Evolutionary conservation across 2,888 invertebrate species (phyloP), one percentile per base, ranked within the genome.

Genomic region (Caradrina clavipalpis): DNA sequence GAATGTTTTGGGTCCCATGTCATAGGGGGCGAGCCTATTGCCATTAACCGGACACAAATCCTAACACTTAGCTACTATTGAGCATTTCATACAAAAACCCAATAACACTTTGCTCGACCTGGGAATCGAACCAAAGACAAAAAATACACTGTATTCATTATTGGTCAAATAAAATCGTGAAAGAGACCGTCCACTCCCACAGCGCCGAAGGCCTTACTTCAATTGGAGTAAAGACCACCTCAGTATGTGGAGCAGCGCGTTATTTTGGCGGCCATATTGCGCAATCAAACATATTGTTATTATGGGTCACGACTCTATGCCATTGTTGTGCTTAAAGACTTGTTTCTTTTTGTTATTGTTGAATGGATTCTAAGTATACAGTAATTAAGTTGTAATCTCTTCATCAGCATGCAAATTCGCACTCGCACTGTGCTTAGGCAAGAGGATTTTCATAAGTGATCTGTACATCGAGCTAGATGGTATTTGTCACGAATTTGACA

Each of bases 261-360:
- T 58, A 72, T 63, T 81, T 72, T 80, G 72, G 73, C 69, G 85
- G 85, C 54, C 80, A 54, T 31, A 15, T 80, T 66, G 71, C 72
- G 80, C 69, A 78, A 69, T 51, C 50, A 56, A 67, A 79, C 71
- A 71, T 72, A 75, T 73, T 78, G 68, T 80, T 59, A 58, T 56
- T 54, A 69, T 15, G 60, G 75, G 78, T 76, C 85, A 83, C 78
- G 78, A 81, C 15, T 77, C 56, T 47, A 57, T 10, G 19, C 57
- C 67, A 75, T 78, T 78, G 77, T 73, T 57, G 64, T 64, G 66
- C 58, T 59, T 35, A 21, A 39, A 65, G 61, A 65, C 58, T 17
- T 51, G 59, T 77, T 65, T 73, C 42, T 79, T 60, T 66, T 31
- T 62, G 57, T 60, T 57, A 69, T 67, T 61, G 57, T 71, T 78